Evolutionary conservation across 2,888 invertebrate genomes (phyloP).

Genomic region (Anthophora plumipes): DNA sequence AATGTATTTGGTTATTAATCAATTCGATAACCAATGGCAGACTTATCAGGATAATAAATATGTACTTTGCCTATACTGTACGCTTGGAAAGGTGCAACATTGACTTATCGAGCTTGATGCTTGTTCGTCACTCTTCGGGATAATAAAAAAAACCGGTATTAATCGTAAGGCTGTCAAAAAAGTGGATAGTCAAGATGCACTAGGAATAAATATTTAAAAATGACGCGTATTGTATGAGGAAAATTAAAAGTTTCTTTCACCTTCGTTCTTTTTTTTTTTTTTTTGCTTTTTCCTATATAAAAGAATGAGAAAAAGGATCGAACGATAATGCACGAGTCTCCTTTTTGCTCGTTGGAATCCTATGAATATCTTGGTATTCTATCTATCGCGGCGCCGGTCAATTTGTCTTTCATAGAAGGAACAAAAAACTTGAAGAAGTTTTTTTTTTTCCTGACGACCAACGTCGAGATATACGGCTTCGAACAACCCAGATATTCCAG

Average conservation of each 20-base stretch:
- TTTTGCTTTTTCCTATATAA: neutral
- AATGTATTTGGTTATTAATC: constrained; percentile 19
- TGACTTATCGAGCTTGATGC: neutral
- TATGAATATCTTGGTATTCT: constrained; percentile 18
- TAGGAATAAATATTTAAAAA: constrained; percentile 34
- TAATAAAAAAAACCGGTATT: constrained; percentile 23
- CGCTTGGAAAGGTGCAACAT: neutral
- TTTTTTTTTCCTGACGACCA: neutral
- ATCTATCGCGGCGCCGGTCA: constrained; percentile 8
- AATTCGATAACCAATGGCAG: constrained; percentile 22
- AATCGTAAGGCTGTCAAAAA: constrained; percentile 45
- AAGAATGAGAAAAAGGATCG: neutral
- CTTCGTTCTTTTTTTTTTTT: neutral
- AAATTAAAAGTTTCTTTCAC: constrained; percentile 16
- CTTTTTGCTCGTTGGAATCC: neutral
- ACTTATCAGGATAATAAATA: neutral
- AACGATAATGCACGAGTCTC: neutral
- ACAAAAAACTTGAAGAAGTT: constrained; percentile 4
- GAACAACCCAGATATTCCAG: constrained; percentile 13
- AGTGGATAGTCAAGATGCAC: constrained; percentile 25
- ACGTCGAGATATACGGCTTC: constrained; percentile 6
- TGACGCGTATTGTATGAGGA: neutral
- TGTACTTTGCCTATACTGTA: neutral
- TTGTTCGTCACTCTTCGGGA: neutral
- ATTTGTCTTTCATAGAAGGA: constrained; percentile 15